These are phyloP conservation scores for Falco berigora DNA, from an alignment of 2,797 vertebrate genomes.

Conservation along the genomic window DNA sequence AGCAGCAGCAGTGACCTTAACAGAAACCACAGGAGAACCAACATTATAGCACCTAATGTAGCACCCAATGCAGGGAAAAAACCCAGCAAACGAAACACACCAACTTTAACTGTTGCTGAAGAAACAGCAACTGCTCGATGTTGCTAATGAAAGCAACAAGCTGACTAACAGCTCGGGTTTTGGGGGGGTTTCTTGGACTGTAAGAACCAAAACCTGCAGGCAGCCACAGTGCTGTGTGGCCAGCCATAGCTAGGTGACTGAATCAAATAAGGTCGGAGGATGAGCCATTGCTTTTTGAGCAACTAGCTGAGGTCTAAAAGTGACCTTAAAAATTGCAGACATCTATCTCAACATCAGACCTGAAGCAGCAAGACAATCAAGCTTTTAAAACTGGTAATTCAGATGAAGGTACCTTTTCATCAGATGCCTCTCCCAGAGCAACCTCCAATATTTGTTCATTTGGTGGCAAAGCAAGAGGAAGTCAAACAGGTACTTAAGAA, in stretches of 20 bases:
- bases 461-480: neutral
- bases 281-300: neutral
- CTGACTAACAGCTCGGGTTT: neutral
- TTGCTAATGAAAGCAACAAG: neutral
- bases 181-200: neutral
- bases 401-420: neutral
- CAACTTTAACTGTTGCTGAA: neutral
- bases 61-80: rapidly evolving
- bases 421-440: neutral
- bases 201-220: neutral
- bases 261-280: neutral
- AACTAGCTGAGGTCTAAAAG: neutral
- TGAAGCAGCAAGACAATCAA: neutral
- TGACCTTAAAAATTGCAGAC: neutral
- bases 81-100: neutral
- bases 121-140: neutral
- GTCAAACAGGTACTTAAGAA: neutral
- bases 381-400: neutral
- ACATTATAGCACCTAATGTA: neutral
- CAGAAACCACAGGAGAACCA: neutral
- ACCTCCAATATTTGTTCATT: neutral
- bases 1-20: neutral
- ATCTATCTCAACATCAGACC: neutral
- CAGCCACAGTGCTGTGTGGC: neutral
- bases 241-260: neutral